Evolutionary conservation across 37 sponge, comb jelly and placozoan genomes (phyloP).

Genomic region (Hexactinellida sp.): DNA sequence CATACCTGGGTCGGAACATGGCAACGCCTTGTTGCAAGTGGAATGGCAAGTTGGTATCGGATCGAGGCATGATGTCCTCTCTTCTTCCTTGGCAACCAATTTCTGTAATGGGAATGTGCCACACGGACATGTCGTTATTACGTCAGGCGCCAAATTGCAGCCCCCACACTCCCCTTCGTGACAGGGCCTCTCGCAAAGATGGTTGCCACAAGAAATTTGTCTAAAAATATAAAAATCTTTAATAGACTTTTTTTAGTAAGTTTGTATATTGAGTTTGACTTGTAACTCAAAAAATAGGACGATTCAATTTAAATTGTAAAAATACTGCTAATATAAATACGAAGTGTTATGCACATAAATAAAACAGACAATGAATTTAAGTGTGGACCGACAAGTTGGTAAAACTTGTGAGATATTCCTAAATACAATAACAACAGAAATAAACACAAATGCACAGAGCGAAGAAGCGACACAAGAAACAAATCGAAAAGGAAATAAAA

Average conservation of each 20-base stretch:
- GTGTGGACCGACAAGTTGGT: too few species aligned
- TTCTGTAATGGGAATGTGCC: constrained; percentile 40
- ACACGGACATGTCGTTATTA: constrained; percentile 68
- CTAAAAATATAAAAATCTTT: constrained; percentile 24
- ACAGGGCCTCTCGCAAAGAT: constrained; percentile 58
- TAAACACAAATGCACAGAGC: too few species aligned
- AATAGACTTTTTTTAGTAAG: too few species aligned
- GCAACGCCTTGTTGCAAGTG: constrained; percentile 37
- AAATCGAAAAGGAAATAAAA: not conserved
- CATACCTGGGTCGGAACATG: constrained; percentile 42
- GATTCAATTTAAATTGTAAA: too few species aligned
- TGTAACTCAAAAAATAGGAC: too few species aligned
- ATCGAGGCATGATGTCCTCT: constrained; percentile 70
- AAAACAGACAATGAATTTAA: too few species aligned
- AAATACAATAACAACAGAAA: too few species aligned
- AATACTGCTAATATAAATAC: too few species aligned
- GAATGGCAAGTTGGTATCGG: constrained; percentile 66
- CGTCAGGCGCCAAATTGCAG: constrained; percentile 44
- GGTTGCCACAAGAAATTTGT: constrained; percentile 71
- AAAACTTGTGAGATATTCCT: too few species aligned
- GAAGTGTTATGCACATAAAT: too few species aligned
- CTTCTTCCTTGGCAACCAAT: constrained; percentile 24
- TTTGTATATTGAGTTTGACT: too few species aligned
- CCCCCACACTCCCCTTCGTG: constrained; percentile 57
- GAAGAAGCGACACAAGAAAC: too few species aligned